Conservation (phyloP, 1,140 invertebrate genomes). For the Atopsyche davidsoni region DNA sequence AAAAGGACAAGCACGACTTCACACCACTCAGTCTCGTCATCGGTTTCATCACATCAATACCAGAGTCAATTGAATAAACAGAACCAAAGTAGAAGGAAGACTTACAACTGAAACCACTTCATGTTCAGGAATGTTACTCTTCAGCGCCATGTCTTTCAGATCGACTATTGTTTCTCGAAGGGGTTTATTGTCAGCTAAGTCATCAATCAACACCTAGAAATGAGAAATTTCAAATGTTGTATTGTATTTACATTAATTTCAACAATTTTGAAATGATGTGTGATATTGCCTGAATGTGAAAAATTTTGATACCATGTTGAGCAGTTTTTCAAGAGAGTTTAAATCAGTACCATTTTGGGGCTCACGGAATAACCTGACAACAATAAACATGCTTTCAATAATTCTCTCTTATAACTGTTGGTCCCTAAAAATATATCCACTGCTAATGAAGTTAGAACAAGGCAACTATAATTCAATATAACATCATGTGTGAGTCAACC, state of each 20-base stretch:
- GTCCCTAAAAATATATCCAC: no score
- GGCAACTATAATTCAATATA: no score
- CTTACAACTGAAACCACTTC: slow-evolving; percentile 76
- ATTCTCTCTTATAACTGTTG: no score
- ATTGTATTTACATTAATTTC: slow-evolving; percentile 2
- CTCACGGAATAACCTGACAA: no score
- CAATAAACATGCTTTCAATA: no score
- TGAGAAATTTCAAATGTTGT: slow-evolving; percentile 4
- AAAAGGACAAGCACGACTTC: slow-evolving; percentile 5
- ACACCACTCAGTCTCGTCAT: slow-evolving; percentile 29
- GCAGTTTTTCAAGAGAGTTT: no score
- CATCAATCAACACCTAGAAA: slow-evolving; percentile 60
- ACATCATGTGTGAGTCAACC: no score
- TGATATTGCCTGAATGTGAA: background rate
- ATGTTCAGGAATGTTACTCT: slow-evolving; percentile 78
- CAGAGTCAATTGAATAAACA: background rate
- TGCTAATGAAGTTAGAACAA: no score
- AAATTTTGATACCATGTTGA: background rate
- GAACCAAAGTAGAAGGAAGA: slow-evolving; percentile 24
- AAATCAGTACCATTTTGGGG: no score
- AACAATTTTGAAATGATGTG: background rate
- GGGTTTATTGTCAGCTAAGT: slow-evolving; percentile 74
- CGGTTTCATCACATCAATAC: slow-evolving; percentile 27
- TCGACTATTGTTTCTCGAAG: slow-evolving; percentile 76
- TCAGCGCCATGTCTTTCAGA: slow-evolving; percentile 77